These are phyloP conservation scores for Aporophyla lueneburgensis DNA, from an alignment of 2,888 invertebrate genomes.

Conservation along the genomic window DNA sequence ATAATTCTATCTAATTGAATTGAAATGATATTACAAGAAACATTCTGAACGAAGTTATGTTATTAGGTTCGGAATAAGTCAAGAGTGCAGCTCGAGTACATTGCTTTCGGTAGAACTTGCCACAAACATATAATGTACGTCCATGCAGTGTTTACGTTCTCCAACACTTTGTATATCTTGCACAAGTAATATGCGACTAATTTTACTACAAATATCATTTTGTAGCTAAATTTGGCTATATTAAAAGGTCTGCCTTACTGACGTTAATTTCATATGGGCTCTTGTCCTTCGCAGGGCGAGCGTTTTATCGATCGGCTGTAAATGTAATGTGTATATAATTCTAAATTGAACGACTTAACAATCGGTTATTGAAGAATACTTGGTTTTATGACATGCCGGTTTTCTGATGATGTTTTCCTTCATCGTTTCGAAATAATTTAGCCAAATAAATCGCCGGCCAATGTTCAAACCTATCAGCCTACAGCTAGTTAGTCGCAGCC, in stretches of 20 bases:
- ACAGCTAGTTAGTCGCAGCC: no score
- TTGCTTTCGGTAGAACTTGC: conserved; percentile 9
- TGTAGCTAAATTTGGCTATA: conserved; percentile 20
- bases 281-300: neutral
- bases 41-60: neutral
- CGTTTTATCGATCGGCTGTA: neutral
- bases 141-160: conserved; percentile 3
- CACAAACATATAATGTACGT: neutral
- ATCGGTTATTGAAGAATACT: neutral
- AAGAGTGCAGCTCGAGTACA: conserved; percentile 2
- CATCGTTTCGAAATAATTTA: no score
- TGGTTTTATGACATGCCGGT: neutral
- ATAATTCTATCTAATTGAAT: conserved; percentile 1
- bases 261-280: conserved; percentile 10
- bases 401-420: no score
- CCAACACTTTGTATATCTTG: conserved; percentile 19
- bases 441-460: no score
- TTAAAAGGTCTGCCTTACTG: neutral
- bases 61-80: conserved; percentile 14
- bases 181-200: conserved; percentile 17
- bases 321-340: neutral
- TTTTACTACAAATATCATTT: conserved; percentile 30
- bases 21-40: neutral
- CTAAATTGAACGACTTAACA: neutral
- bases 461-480: no score